Evolutionary conservation across 2,113 vertebrate genomes (phyloP), one percentile per base, ranked within the genome.

Genomic region (Neopipo cinnamomea): DNA sequence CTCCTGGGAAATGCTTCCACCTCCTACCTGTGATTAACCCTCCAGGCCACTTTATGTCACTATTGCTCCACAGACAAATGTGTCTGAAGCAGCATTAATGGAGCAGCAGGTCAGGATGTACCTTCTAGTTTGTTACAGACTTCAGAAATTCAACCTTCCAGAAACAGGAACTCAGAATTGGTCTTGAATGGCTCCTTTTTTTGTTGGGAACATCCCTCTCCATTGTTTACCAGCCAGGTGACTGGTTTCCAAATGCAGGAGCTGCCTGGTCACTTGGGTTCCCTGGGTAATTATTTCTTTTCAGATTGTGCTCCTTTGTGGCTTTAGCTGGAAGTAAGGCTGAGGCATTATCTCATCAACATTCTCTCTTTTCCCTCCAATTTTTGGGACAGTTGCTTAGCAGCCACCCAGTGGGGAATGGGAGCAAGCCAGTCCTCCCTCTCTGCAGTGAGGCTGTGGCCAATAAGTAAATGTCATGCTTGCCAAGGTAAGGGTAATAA

Each of bases 401-500:
- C 89, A 93, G 78, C 62, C 55, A 76, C 56, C 58, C 17, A 19
- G n/a, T 66, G 0, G 2, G 55, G 47, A 84, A 80, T 55, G 11
- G 59, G 70, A 89, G 42, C 33, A 71, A 75, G 47, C 33, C 56
- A 78, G 65, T 89, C 50, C 80, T 91, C 47, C 41, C 41, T 74
- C 65, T 84, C 70, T 75, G 56, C 42, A 72, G 19, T 55, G 12
- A 44, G 27, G 22, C 52, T 80, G 67, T 77, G 90, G 82, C 85
- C 67, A 74, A 41, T 70, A 88, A 76, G 58, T 88, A 70, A 53
- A 46, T 55, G 67, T 44, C 63, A 33, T 39, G 39, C 44, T 83
- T 78, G 82, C 89, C 79, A 88, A 93, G 75, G 77, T 77, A 95
- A 94, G 72, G 55, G 39, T 63, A 95, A 91, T 91, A 86, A 85